phyloP scores from a whole-genome alignment of 2,797 vertebrate species.

The Paedocypris micromegethes region DNA sequence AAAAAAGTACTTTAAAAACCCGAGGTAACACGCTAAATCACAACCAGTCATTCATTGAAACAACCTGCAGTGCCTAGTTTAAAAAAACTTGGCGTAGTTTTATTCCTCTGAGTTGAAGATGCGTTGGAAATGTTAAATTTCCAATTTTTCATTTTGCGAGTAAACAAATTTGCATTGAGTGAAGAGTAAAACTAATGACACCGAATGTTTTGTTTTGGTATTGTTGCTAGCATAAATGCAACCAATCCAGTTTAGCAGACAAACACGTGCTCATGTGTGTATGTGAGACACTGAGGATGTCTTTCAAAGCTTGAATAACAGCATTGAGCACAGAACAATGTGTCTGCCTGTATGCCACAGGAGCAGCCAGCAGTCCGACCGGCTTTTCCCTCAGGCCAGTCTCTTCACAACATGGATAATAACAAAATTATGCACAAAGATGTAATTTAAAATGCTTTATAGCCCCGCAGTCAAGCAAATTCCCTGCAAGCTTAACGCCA shows the following conservation, averaged over 20 bases:
- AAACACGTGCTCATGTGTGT: slow-evolving; percentile 11
- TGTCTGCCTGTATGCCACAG: slow-evolving; percentile 29
- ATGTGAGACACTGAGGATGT: slow-evolving; percentile 4
- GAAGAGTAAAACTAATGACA: no score
- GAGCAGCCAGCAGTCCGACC: slow-evolving; percentile 14
- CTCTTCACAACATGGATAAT: slow-evolving; percentile 27
- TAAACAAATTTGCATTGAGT: no score
- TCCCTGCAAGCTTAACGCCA: slow-evolving; percentile 4
- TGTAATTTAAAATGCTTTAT: slow-evolving; percentile 26
- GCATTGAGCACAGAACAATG: slow-evolving; percentile 10
- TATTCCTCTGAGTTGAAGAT: no score
- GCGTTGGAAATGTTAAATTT: no score
- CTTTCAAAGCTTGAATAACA: slow-evolving; percentile 23
- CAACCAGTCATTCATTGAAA: no score
- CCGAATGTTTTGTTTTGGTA: background rate
- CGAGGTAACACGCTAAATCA: background rate
- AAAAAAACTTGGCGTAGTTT: no score
- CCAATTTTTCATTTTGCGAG: no score
- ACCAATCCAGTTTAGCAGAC: slow-evolving; percentile 3
- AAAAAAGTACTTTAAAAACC: background rate
- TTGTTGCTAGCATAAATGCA: background rate
- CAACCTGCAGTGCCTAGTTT: no score
- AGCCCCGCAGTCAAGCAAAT: slow-evolving; percentile 21
- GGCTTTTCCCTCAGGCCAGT: slow-evolving; percentile 13
- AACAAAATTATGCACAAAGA: slow-evolving; percentile 36